These are phyloP conservation scores for Lonchura striata DNA, from an alignment of 2,113 vertebrate genomes.

Conservation along the genomic window DNA sequence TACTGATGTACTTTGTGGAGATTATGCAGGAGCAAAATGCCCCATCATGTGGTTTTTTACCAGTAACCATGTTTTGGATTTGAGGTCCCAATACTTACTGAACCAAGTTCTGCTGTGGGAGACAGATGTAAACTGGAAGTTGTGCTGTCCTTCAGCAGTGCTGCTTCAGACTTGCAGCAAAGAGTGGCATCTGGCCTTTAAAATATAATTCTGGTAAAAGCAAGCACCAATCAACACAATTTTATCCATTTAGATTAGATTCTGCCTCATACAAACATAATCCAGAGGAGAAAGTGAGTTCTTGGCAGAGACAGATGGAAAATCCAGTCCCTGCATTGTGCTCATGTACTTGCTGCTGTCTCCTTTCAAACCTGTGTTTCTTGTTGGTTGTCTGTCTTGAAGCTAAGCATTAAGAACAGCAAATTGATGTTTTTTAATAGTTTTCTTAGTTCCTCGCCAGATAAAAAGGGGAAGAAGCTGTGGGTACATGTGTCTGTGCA, in stretches of 20 bases:
- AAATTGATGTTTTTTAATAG: not conserved
- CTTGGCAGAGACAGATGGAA: not conserved
- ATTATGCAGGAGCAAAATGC: not conserved
- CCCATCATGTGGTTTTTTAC: not conserved
- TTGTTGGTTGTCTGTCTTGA: not conserved
- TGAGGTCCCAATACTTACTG: not conserved
- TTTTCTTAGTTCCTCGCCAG: not conserved
- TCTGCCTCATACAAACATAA: not conserved
- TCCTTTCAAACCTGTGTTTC: not conserved
- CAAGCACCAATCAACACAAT: not conserved
- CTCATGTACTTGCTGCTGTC: not conserved
- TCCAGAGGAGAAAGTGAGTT: slow-evolving; percentile 1
- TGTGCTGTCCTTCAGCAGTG: not conserved
- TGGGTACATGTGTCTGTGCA: not conserved
- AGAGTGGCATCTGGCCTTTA: not conserved
- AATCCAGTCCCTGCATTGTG: not conserved
- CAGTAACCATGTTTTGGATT: not conserved
- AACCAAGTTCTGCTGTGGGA: not conserved
- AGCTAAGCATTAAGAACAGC: not conserved
- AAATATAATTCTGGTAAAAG: not conserved
- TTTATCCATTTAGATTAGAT: not conserved
- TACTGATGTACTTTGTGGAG: not conserved
- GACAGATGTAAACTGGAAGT: not conserved
- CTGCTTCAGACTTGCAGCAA: not conserved
- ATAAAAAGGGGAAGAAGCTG: not conserved